Percentiles rank a stretch among this genome's conserved stretches.
These are phyloP conservation scores for Tiliacea citrago DNA, from an alignment of 2,888 invertebrate species.

Conservation along the genomic window DNA sequence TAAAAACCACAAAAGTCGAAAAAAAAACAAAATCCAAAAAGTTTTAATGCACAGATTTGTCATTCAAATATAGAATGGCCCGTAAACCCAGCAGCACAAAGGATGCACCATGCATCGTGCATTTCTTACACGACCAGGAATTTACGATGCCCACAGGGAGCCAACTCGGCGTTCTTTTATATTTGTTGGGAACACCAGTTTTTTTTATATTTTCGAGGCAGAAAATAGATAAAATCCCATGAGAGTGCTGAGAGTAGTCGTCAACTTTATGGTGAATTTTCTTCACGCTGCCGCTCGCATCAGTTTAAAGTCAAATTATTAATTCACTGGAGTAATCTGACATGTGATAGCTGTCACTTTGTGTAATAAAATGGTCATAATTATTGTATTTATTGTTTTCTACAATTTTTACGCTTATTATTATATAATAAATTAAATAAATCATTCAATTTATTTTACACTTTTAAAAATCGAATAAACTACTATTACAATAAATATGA, in stretches of 20 bases:
- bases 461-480: too few relatives aligned
- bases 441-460: too few relatives aligned
- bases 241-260: not conserved
- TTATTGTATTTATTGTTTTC: too few relatives aligned
- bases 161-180: conserved; percentile 63
- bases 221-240: conserved; percentile 18
- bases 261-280: not conserved
- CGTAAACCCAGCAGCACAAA: conserved; percentile 52
- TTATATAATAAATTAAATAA: too few relatives aligned
- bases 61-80: conserved; percentile 32
- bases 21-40: conserved; percentile 1
- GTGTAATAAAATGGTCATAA: too few relatives aligned
- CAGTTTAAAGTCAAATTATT: too few relatives aligned
- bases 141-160: conserved; percentile 62
- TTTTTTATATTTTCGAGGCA: conserved; percentile 35
- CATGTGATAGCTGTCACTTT: too few relatives aligned
- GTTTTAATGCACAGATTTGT: conserved; percentile 15
- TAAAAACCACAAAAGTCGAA: not conserved
- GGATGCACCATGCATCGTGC: conserved; percentile 59
- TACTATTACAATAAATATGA: too few relatives aligned
- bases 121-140: conserved; percentile 60
- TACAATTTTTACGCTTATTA: too few relatives aligned
- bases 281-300: not conserved
- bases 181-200: conserved; percentile 28
- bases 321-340: too few relatives aligned